Base-by-base conservation (phyloP, 2,888 invertebrate genomes). In the Drosophila ochracea region DNA sequence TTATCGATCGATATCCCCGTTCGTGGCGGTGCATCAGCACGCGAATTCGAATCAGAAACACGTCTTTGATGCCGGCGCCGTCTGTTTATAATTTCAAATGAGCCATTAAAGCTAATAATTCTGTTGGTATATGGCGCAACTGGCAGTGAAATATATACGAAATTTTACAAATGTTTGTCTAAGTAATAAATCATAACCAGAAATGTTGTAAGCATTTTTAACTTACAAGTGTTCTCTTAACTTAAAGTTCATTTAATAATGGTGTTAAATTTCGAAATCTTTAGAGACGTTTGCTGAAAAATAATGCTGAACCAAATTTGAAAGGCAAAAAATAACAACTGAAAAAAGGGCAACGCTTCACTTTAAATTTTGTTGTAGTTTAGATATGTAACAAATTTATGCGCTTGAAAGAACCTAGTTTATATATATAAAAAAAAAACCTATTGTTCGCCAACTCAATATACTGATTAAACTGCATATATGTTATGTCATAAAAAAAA, bases 1-100 rank as follows among this genome's bases (percentile, higher is more conserved):
- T 49, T 61, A 71, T 80, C 55, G 76, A 78, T 78, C 28, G 62
- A 50, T 55, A 55, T 57, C 10, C 28, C n/a, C 30, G 16, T 47
- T 68, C 19, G 37, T 13, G 57, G 7, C 39, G 33, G 13, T 58
- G 60, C 65, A 64, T 49, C 28, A 25, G n/a, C 55, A 50, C 50
- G 50, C 58, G 49, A 58, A 43, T 57, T 39, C 30, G 50, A 21
- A 54, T 57, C 57, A 41, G 41, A 21, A 76, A 70, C 41, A 47
- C 11, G 7, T 50, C 28, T 63, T 52, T 60, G 50, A 47, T 49
- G 37, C 35, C 11, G 19, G 25, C 10, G 9, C 10, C 21, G n/a
- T 49, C 16, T 63, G 35, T 19, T 58, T 35, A 39, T 21, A 61
- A 53, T 30, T 43, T 53, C 10, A 21, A 41, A 73, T 64, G 35